phyloP scores from a whole-genome alignment of 2,797 vertebrate genomes.

The Falco berigora region DNA sequence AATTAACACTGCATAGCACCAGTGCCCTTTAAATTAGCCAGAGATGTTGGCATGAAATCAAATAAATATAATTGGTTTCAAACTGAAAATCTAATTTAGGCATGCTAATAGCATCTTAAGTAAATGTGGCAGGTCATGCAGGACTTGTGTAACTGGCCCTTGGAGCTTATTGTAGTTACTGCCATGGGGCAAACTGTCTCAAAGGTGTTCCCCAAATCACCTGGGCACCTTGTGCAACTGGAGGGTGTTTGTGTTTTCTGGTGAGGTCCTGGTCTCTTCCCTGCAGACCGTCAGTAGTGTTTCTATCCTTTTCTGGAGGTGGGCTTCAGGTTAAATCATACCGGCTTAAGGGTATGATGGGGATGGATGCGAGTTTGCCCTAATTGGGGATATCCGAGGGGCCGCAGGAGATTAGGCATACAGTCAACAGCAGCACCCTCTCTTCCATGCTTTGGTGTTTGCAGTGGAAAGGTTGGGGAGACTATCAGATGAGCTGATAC shows the following conservation, averaged over 20 bases:
- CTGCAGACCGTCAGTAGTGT: background rate
- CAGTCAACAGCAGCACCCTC: background rate
- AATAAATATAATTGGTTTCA: conserved; percentile 57
- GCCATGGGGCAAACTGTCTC: background rate
- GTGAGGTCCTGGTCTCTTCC: background rate
- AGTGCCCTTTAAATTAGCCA: conserved; percentile 40
- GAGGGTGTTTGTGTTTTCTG: background rate
- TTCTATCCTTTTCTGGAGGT: background rate
- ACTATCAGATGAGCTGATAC: background rate
- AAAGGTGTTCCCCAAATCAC: background rate
- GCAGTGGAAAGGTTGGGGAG: background rate
- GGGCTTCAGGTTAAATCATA: background rate
- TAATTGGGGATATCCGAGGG: background rate
- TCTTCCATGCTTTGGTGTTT: background rate
- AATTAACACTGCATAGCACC: conserved; percentile 33
- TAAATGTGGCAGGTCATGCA: conserved; percentile 25
- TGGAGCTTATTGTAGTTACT: background rate
- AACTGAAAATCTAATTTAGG: conserved; percentile 59
- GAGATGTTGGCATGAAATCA: conserved; percentile 11
- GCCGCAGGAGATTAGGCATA: background rate
- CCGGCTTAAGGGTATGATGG: background rate
- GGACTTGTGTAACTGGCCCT: background rate
- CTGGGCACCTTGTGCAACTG: background rate
- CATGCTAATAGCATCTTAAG: conserved; percentile 44
- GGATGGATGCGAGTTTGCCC: background rate